phyloP scores from a whole-genome alignment of 2,888 invertebrate species.

The Dryobotodes eremita region DNA sequence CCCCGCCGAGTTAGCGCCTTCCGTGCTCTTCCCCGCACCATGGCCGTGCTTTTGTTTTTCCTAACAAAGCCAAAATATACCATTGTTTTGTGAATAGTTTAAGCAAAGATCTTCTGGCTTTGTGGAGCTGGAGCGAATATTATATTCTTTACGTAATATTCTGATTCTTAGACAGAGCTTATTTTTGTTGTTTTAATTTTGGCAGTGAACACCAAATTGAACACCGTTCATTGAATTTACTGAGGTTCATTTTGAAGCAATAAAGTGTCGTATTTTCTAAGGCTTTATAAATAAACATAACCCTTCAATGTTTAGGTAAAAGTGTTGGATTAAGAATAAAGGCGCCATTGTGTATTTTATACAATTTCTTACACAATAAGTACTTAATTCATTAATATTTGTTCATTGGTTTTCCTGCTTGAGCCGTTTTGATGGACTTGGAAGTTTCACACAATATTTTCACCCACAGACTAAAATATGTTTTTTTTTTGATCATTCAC shows the following conservation, averaged over 20 bases:
- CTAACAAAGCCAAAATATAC: slow-evolving; percentile 28
- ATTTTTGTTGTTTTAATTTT: slow-evolving; percentile 5
- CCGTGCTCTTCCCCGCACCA: slow-evolving; percentile 40
- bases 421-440: not conserved
- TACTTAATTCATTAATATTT: not conserved
- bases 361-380: not conserved
- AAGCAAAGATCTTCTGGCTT: not conserved
- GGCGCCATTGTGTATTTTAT: not conserved
- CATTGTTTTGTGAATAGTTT: slow-evolving; percentile 17
- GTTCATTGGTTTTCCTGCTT: not conserved
- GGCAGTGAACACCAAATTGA: slow-evolving; percentile 1
- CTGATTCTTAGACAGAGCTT: not conserved
- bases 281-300: not conserved
- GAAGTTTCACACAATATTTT: not conserved
- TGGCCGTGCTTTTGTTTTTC: slow-evolving; percentile 49
- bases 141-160: slow-evolving; percentile 11
- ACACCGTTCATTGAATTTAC: slow-evolving; percentile 1
- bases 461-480: not conserved
- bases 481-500: too few relatives aligned
- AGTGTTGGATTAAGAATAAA: not conserved
- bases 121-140: not conserved
- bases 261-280: not conserved
- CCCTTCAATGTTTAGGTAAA: not conserved
- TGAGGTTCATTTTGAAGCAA: not conserved
- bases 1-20: slow-evolving; percentile 63